These are phyloP conservation scores for Pyrochroa serraticornis DNA, from an alignment of 2,888 invertebrate genomes.

Conservation along the genomic window DNA sequence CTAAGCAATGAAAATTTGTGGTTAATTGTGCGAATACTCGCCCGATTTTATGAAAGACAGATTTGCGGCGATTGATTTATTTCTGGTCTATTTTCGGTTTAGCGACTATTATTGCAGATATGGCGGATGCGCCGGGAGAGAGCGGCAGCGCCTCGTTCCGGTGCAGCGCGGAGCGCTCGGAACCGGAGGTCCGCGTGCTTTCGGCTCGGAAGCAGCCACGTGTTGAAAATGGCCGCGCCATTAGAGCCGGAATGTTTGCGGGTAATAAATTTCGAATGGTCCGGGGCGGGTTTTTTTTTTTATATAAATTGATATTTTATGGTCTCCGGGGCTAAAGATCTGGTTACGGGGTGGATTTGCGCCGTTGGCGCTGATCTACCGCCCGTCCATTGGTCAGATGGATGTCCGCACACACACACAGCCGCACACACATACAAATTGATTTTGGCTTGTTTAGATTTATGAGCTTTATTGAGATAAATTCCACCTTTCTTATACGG, in stretches of 20 bases:
- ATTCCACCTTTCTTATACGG: conserved; percentile 35
- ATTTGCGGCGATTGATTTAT: too few relatives aligned
- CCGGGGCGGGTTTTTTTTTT: conserved; percentile 31
- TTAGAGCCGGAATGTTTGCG: conserved; percentile 49
- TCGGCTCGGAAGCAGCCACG: conserved; percentile 29
- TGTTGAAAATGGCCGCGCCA: conserved; percentile 40
- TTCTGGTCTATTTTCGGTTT: too few relatives aligned
- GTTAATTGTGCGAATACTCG: too few relatives aligned
- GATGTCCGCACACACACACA: conserved; percentile 39
- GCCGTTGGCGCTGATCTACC: conserved; percentile 41
- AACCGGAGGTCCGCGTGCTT: neutral
- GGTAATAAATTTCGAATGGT: conserved; percentile 48
- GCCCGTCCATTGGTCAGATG: conserved; percentile 42
- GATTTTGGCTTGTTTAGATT: conserved; percentile 53
- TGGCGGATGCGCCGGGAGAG: conserved; percentile 21
- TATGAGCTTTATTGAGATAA: conserved; percentile 55
- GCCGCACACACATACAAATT: conserved; percentile 43
- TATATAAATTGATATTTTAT: conserved; percentile 55
- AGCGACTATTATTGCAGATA: neutral
- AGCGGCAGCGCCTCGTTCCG: neutral
- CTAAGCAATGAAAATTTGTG: too few relatives aligned
- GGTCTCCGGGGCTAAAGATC: conserved; percentile 49
- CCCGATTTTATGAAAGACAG: too few relatives aligned
- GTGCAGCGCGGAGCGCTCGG: too few relatives aligned
- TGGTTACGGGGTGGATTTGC: conserved; percentile 47